Evolutionary conservation across 2,888 invertebrate genomes (phyloP).

Genomic region (Podotricha telesiphe): DNA sequence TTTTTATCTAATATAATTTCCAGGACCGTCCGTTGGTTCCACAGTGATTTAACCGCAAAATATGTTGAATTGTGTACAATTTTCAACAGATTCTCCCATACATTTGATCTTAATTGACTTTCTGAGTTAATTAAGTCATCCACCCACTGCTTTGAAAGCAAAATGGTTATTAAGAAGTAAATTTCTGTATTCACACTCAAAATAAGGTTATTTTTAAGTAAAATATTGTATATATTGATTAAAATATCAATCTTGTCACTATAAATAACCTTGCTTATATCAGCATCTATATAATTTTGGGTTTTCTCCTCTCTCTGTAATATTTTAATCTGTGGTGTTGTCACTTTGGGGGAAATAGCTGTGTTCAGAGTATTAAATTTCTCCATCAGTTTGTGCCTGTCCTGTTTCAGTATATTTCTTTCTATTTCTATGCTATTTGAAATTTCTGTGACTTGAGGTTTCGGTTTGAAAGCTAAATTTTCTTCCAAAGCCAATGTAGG

Average conservation of each 20-base stretch:
- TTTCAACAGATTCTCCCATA: slow-evolving; percentile 66
- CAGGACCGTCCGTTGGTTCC: slow-evolving; percentile 81
- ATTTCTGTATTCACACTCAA: slow-evolving; percentile 87
- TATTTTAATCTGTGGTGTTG: slow-evolving; percentile 65
- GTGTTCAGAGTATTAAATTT: slow-evolving; percentile 74
- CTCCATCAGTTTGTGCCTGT: slow-evolving; percentile 74
- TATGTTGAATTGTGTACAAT: slow-evolving; percentile 88
- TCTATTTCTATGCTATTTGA: slow-evolving; percentile 68
- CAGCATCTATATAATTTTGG: slow-evolving; percentile 65
- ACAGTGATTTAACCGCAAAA: slow-evolving; percentile 88
- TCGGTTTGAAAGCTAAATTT: slow-evolving; percentile 69
- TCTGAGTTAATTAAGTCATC: slow-evolving; percentile 60
- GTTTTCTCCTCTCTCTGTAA: slow-evolving; percentile 59
- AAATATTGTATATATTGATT: slow-evolving; percentile 81
- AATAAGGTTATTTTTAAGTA: slow-evolving; percentile 85
- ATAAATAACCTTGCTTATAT: slow-evolving; percentile 72
- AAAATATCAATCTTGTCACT: slow-evolving; percentile 81
- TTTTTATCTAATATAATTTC: slow-evolving; percentile 83
- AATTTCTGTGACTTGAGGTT: slow-evolving; percentile 62
- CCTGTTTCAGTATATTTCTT: slow-evolving; percentile 71
- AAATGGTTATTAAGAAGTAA: slow-evolving; percentile 87
- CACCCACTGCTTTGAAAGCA: slow-evolving; percentile 79
- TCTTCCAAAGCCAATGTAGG: slow-evolving; percentile 64
- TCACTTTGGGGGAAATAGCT: slow-evolving; percentile 55
- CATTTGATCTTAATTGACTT: slow-evolving; percentile 52